Percentiles rank a stretch among this genome's conserved stretches.
Conservation (phyloP, 2,113 vertebrate species). For the Ictidomys tridecemlineatus region DNA sequence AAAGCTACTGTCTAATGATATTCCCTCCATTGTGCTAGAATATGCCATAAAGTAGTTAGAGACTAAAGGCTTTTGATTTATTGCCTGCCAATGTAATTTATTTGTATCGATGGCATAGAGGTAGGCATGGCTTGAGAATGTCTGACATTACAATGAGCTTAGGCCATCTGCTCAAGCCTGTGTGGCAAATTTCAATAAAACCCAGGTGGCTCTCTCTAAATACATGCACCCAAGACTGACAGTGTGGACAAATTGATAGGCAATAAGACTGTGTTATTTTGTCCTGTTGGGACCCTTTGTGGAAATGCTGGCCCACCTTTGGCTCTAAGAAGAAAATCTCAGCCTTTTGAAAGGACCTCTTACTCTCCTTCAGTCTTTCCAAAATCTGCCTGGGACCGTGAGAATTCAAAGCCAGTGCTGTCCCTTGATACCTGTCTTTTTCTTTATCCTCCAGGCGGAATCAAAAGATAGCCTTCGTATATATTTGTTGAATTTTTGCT, state of each 20-base stretch:
- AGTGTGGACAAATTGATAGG: not conserved
- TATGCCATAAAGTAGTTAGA: not conserved
- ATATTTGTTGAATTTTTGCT: not conserved
- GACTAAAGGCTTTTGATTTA: not conserved
- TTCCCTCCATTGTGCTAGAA: not conserved
- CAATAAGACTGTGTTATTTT: not conserved
- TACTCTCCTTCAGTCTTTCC: not conserved
- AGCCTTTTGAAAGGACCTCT: not conserved
- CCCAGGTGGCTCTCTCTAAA: not conserved
- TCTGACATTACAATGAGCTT: not conserved
- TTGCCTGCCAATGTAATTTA: not conserved
- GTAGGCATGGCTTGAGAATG: not conserved
- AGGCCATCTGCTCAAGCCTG: not conserved
- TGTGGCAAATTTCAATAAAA: not conserved
- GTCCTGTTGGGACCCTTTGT: accelerated
- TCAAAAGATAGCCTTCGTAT: not conserved
- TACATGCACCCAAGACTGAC: not conserved
- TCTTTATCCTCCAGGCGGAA: not conserved
- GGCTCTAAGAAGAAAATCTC: not conserved
- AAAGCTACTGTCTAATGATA: not conserved
- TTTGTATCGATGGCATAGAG: not conserved
- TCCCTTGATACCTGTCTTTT: not conserved
- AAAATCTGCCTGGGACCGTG: not conserved
- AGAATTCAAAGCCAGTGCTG: not conserved
- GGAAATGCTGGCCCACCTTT: not conserved